Evolutionary conservation across 2,888 invertebrate genomes (phyloP), one percentile per base, ranked within the genome.

Genomic region (Heliothis peltigera): DNA sequence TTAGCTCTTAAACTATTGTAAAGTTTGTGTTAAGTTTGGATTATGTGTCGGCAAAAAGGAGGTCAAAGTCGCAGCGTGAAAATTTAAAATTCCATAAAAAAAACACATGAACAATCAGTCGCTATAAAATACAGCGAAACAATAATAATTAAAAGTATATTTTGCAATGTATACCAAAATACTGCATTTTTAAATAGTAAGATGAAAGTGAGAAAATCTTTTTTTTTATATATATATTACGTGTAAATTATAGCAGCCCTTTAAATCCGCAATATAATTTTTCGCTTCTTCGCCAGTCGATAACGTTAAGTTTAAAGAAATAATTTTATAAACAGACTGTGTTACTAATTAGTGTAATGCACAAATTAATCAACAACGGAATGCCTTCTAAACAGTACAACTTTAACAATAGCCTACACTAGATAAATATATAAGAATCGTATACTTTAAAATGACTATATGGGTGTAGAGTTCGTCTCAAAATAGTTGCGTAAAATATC

Each of bases 331-430:
- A 88, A 89, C 90, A 81, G 89, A 91, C 93, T 94, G 93, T 93
- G 92, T 93, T 93, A 94, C 89, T 92, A 91, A 86, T 72, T 90
- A 92, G 90, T 84, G 91, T 93, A 90, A 91, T 88, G 86, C 93
- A 92, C 88, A 89, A 87, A 84, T 85, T 84, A 87, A 88, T 84
- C 88, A 91, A 87, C 87, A 95, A 95, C 95, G 93, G 92, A 87
- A 94, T 95, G 95, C 95, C 95, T 95, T 95, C 88, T 83, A 84
- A 82, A 93, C 95, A 95, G 95, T 95, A 95, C 95, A 95, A 95
- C 89, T 93, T 89, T 91, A 86, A 87, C 93, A 93, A 94, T 95
- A 95, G 90, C 91, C 89, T 94, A 92, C 88, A 87, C 67, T 93
- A 93, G 91, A 87, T 92, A 89, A 92, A 87, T 87, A 81, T 82